Evolutionary conservation across 2,113 vertebrate genomes (phyloP), one percentile per base, ranked within the genome.

Genomic region (Microcebus murinus): DNA sequence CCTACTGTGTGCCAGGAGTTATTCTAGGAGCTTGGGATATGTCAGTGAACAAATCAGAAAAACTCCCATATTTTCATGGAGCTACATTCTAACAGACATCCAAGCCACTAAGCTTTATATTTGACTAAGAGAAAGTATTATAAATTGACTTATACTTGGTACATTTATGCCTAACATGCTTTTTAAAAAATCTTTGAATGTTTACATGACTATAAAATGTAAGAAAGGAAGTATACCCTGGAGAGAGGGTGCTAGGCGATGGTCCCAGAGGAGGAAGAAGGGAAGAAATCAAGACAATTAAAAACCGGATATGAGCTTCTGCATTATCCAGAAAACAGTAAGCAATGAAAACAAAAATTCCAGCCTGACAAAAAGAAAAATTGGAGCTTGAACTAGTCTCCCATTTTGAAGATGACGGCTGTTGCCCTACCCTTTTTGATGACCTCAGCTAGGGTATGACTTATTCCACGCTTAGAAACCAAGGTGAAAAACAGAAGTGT

Each of bases 381-480:
- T 29, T 25, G 61, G 39, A 70, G 29, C 1, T 94, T 83, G 80
- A 90, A 90, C 15, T 70, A 71, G 48, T 4, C 70, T 82, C 10
- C 36, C 34, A 80, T 97, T 97, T 96, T 91, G 73, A 90, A 91
- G 81, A 27, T 92, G 36, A 67, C 21, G 68, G 34, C 73, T 95
- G 61, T 95, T 96, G 59, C 50, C 42, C 92, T 57, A 39, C 59
- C 65, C 45, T 90, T 97, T 84, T 65, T 31, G 48, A 96, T 93
- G 97, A 98, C 96, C 89, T 96, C 92, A 96, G 70, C 70, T 71
- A 87, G 95, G 79, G 93, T 97, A 93, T 97, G 97, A 98, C 97
- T 97, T 97, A 73, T 34, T 94, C 45, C 65, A 67, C 87, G 87
- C 97, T 98, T 96, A 97, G 82, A 98, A 96, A 96, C 92, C 87